Evolutionary conservation across 2,888 invertebrate genomes (phyloP), one percentile per base, ranked within the genome.

Genomic region (Eristalinus sepulchralis): DNA sequence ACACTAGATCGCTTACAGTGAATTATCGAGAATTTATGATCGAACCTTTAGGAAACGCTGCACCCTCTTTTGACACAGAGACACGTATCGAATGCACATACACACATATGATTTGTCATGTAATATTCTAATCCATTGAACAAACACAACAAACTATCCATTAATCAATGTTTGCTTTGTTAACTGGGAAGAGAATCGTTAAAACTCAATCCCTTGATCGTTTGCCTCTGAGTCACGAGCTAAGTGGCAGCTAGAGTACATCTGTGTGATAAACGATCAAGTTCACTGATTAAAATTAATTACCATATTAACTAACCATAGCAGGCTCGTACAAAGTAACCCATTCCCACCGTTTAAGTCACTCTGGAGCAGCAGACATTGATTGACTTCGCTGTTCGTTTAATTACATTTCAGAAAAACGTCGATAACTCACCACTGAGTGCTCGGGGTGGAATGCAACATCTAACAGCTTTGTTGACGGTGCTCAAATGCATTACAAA

Each of bases 391-490:
- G 9, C 0, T 17, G 47, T 2, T 17, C 17, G 13, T 20, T 33
- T 55, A 33, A 55, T 55, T 67, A 13, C 20, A 55, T 5, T 20
- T 13, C 53, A 20, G 20, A 55, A 67, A 67, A 55, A 53, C 10
- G 17, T 67, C 53, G n/a, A 47, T 67, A 53, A 6, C 17, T 53
- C 31, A 20, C 5, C 22, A n/a, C n/a, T n/a, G n/a, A n/a, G n/a
- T n/a, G n/a, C n/a, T n/a, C n/a, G n/a, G n/a, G n/a, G n/a, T n/a
- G n/a, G n/a, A 10, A 59, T 55, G 2, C 22, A 59, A 10, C 73
- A 2, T 10, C 31, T 27, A 22, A 66, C 66, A 64, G 75, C 27
- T 66, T 75, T 59, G 13, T 13, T 2, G 31, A 39, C 59, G 55
- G 64, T 9, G 36, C 17, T 6, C 13, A 20, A 55, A 27, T 8